Evolutionary conservation across 1,140 invertebrate genomes (phyloP), one percentile per base, ranked within the genome.

Genomic region (Pinna nobilis): DNA sequence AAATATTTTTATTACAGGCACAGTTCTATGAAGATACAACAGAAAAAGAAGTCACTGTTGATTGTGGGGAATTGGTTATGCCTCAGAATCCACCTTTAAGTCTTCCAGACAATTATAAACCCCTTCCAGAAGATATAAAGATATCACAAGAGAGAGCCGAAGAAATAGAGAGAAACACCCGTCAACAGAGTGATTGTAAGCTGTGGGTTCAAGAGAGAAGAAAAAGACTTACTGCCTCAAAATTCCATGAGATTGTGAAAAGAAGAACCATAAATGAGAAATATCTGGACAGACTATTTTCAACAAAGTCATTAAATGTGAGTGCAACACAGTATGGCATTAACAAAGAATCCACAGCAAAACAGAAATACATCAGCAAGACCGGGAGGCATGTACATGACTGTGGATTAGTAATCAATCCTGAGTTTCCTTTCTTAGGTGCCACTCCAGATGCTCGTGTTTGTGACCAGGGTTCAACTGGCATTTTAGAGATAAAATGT

Each of bases 141-240:
- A 32, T 63, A 25, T 63, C 15, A 23, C 7, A 50, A 32, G 49
- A 49, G n/a, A 33, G 51, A 13, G 55, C 68, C 41, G 44, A 35
- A 11, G 15, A 53, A 6, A 13, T 71, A 33, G 69, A 71, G 47
- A 35, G 57, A 57, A 20, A 15, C 37, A 71, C 70, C 23, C 6
- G 50, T 18, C 15, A 28, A 7, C 70, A 71, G 33, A 30, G 25
- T 37, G 28, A 44, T 20, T n/a, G 18, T 32, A 11, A 18, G 3
- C 28, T n/a, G 23, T 71, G 70, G 50, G 20, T 32, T 57, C 23
- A 41, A 5, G 33, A 55, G 23, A 51, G 60, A 57, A 64, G 37
- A 18, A 57, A 64, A 25, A 65, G 60, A 64, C 11, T 71, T 20
- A 71, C 61, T 51, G 68, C 68, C n/a, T 72, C 70, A 53, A 55